Conservation (phyloP, 2,888 invertebrate genomes). For the Trachelus tabidus region DNA sequence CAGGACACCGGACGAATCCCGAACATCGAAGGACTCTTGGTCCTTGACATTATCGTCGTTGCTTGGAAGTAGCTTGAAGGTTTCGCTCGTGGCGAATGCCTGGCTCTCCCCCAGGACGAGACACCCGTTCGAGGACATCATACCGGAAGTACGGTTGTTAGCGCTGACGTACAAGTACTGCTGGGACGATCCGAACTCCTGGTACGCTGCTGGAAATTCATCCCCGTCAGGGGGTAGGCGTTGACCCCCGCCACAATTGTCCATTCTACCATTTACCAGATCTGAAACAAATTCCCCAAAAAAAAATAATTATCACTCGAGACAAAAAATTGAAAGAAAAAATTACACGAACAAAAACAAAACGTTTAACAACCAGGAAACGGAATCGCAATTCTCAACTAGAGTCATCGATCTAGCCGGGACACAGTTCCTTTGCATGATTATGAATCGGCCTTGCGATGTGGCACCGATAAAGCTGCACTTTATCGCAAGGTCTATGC, state of each 20-base stretch:
- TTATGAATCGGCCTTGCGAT: neutral
- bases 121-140: neutral
- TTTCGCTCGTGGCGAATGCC: slow-evolving; percentile 35
- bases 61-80: slow-evolving; percentile 32
- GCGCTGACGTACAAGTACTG: slow-evolving; percentile 34
- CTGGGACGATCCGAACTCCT: slow-evolving; percentile 68
- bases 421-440: neutral
- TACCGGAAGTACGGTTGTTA: slow-evolving; percentile 49
- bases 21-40: slow-evolving; percentile 1
- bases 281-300: slow-evolving; percentile 42
- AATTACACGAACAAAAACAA: no score
- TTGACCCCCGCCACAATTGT: slow-evolving; percentile 72
- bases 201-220: slow-evolving; percentile 79
- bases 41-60: slow-evolving; percentile 8
- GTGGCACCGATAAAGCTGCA: neutral
- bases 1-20: neutral
- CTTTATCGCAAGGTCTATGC: neutral
- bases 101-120: slow-evolving; percentile 26
- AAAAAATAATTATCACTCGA: neutral
- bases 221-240: slow-evolving; percentile 86
- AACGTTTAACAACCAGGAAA: neutral
- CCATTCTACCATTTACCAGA: slow-evolving; percentile 66
- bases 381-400: neutral
- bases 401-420: neutral
- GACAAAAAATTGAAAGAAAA: no score